Evolutionary conservation across 1,140 invertebrate species (phyloP).

Genomic region (Hylyphantes graminicola): DNA sequence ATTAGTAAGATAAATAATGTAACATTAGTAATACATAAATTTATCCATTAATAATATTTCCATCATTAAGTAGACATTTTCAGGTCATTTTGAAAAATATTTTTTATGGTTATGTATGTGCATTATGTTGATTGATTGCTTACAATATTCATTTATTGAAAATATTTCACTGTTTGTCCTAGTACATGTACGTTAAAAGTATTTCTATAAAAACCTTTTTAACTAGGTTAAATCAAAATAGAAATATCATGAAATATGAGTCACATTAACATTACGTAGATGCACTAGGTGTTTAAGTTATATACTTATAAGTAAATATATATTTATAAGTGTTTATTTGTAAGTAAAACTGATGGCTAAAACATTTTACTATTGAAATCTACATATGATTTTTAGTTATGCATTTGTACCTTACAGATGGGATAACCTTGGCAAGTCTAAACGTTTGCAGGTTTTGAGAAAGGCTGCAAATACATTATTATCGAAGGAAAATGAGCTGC

Average conservation of each 20-base stretch:
- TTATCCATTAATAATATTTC: too few species aligned
- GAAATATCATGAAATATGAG: background rate
- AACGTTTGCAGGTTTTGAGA: slow-evolving; percentile 71
- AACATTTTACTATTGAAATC: background rate
- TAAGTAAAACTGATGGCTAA: background rate
- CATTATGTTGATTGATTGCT: background rate
- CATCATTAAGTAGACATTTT: too few species aligned
- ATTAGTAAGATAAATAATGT: too few species aligned
- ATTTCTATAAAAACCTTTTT: background rate
- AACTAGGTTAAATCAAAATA: background rate
- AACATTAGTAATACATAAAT: too few species aligned
- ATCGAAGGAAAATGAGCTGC: slow-evolving; percentile 66
- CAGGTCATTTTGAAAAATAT: too few species aligned
- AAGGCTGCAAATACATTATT: slow-evolving; percentile 71
- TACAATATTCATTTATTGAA: background rate
- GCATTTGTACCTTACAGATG: slow-evolving; percentile 6
- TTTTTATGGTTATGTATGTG: too few species aligned
- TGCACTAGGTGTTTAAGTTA: background rate
- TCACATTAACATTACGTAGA: background rate
- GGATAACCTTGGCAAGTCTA: slow-evolving; percentile 65
- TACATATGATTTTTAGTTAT: background rate
- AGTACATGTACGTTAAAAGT: background rate
- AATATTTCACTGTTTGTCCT: background rate
- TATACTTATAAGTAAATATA: background rate
- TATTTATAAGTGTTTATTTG: background rate